These are phyloP conservation scores for Andrena bucephala DNA, from an alignment of 2,888 invertebrate species.

Conservation along the genomic window DNA sequence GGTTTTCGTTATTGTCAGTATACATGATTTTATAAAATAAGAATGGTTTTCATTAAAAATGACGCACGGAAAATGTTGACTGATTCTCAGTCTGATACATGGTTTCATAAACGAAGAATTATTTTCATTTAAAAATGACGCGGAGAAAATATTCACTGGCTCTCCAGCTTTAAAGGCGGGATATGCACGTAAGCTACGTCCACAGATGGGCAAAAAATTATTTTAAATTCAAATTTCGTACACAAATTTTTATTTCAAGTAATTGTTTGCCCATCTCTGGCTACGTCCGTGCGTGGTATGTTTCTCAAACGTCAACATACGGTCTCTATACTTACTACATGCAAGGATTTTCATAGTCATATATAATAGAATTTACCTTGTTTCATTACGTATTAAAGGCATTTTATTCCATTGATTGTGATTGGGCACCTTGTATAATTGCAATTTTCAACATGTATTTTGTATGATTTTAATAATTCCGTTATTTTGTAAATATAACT, in stretches of 20 bases:
- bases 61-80: too few species aligned
- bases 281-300: background rate
- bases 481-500: background rate
- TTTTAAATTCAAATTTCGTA: too few species aligned
- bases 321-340: background rate
- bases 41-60: too few species aligned
- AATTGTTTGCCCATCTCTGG: too few species aligned
- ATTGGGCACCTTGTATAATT: constrained; percentile 11
- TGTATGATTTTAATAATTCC: background rate
- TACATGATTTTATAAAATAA: too few species aligned
- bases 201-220: too few species aligned
- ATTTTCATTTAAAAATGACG: too few species aligned
- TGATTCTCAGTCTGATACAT: too few species aligned
- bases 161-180: background rate
- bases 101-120: too few species aligned
- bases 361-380: background rate
- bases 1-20: too few species aligned
- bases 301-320: background rate
- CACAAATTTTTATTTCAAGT: too few species aligned
- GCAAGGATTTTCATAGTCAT: background rate
- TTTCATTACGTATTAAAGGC: background rate
- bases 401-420: background rate
- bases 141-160: too few species aligned
- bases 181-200: background rate
- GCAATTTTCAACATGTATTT: background rate